Base-by-base conservation (phyloP, 92 coral and sea anemone species). In the Muricea muricata region DNA sequence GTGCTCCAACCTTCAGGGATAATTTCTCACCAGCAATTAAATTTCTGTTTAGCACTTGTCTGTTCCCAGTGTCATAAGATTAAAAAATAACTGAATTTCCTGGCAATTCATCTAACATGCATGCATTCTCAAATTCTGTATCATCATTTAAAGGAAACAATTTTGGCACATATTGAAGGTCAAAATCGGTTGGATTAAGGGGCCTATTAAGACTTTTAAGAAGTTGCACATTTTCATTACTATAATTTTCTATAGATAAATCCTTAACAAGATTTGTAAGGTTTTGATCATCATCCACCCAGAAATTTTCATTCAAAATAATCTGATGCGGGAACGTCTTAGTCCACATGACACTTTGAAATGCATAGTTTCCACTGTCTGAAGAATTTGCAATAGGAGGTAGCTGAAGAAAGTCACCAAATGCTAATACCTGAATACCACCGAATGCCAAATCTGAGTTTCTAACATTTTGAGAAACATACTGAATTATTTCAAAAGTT, bases 131-230 rank as follows among this genome's bases (percentile, higher is more conserved):
- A 74, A 18, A 90, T 42, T 90, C 91, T 1, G 85, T 84, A 54
- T 91, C 94, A 68, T 91, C 90, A 48, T 91, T 91, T 6, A 63
- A 61, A 3, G 87, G 73, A 20, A 42, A 87, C 0, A 91, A 40
- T 33, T 87, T 25, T 0, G 92, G 91, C 14, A 80, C 67, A 25
- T 60, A 88, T 0, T 35, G 7, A 56, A 87, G 69, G 13, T 65
- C 87, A 65, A 84, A 88, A 23, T 79, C 89, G 3, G 7, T 30
- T 56, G 90, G 90, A 47, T 72, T 35, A 0, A 91, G 66, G n/a
- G 78, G 78, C 20, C 89, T 79, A 14, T 24, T 21, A 6, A 91
- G 89, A 30, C 66, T 31, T 17, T 34, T 7, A 1, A 88, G 50
- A 9, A 75, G 5, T 10, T 55, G 34, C 8, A 26, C n/a, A 12